These are phyloP conservation scores for Grammomys surdaster DNA, from an alignment of 2,113 vertebrate genomes.

Conservation along the genomic window DNA sequence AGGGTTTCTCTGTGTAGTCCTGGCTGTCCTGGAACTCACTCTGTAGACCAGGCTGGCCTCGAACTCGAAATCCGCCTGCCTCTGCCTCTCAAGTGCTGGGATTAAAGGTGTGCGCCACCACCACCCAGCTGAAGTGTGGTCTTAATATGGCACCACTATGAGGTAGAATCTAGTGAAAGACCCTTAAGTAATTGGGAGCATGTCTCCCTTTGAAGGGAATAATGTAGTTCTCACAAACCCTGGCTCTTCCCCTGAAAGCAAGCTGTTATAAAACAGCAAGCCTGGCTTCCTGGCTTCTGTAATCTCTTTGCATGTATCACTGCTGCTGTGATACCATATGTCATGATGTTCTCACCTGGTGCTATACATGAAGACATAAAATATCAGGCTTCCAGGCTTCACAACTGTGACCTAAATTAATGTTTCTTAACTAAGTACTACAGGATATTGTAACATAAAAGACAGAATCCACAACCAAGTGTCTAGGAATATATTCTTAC, in stretches of 20 bases:
- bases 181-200: neutral
- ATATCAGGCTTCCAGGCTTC: neutral
- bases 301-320: neutral
- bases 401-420: neutral
- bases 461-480: neutral
- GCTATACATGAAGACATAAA: neutral
- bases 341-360: neutral
- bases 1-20: no score
- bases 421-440: neutral
- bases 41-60: no score
- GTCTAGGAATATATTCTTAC: neutral
- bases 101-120: no score
- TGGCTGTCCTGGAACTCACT: no score
- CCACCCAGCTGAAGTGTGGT: neutral
- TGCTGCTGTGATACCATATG: neutral
- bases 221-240: neutral
- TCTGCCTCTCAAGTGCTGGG: no score
- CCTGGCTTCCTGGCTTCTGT: neutral
- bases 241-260: neutral
- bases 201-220: neutral
- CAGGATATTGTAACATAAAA: neutral
- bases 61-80: no score
- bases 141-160: neutral
- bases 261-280: neutral
- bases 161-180: neutral